Evolutionary conservation across 2,113 vertebrate species (phyloP).

Genomic region (Saguinus midas): DNA sequence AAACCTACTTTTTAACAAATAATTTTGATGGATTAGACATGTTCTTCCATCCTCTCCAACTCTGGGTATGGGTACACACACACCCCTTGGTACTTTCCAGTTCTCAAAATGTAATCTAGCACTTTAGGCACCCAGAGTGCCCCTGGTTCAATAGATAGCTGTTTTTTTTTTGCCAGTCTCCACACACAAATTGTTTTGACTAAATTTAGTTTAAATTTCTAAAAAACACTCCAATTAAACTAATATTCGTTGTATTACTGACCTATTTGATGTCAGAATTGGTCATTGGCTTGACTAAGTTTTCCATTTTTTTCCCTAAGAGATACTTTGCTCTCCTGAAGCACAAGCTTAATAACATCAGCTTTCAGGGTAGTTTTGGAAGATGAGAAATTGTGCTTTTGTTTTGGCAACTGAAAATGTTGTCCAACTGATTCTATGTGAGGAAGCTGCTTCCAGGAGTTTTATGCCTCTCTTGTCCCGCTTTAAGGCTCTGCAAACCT

Average conservation of each 20-base stretch:
- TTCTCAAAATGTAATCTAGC: neutral
- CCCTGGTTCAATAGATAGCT: neutral
- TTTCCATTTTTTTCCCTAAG: neutral
- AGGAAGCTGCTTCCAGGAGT: neutral
- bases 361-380: neutral
- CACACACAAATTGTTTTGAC: neutral
- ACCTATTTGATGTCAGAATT: neutral
- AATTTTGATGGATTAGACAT: neutral
- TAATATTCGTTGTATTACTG: slow-evolving; percentile 1
- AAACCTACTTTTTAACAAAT: neutral
- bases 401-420: slow-evolving; percentile 30
- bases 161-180: neutral
- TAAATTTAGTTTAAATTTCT: slow-evolving; percentile 19
- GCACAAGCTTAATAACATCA: neutral
- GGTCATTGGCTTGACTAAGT: neutral
- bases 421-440: neutral
- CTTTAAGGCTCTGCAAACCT: neutral
- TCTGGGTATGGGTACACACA: neutral
- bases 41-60: neutral
- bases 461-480: neutral
- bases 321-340: neutral
- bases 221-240: neutral
- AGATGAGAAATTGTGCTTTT: slow-evolving; percentile 38
- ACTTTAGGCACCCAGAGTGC: neutral
- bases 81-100: neutral